Evolutionary conservation across 2,888 invertebrate genomes (phyloP), one percentile per base, ranked within the genome.

Genomic region (Neelides folsomi): DNA sequence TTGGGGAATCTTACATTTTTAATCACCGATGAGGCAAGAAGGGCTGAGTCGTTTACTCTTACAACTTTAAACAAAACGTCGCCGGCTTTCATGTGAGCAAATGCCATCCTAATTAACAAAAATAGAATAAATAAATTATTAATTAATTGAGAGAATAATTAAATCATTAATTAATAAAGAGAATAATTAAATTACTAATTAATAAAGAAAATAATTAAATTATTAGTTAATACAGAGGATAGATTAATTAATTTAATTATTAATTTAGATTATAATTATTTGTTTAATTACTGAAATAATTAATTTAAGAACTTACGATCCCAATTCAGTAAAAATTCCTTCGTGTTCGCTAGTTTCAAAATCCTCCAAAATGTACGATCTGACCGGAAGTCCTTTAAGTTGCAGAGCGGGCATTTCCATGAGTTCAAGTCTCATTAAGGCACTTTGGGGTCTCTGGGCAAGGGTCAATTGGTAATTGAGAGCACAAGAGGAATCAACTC

Each of bases 51-150:
- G 39, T 63, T 65, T 40, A 62, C 56, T 37, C 65, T 54, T 34
- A 63, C 55, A 39, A 65, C 59, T 50, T 63, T 63, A 51, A 65
- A 65, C 46, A 65, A 55, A 16, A 59, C 63, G 55, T 65, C 65
- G 43, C 65, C 65, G 39, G 65, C 65, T 53, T 65, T 63, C 35
- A 65, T 44, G 52, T 65, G 63, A 15, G 59, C 63, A 51, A 56
- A 65, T 35, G 62, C 62, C 36, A 54, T 50, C 47, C 60, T 60
- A 52, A 20, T 5, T 5, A 3, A 7, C 3, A 7, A 27, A 27
- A 27, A 27, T 5, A 7, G 39, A 39, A 8, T 8, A 5, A 3
- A 5, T 39, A n/a, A 39, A 39, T n/a, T n/a, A n/a, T n/a, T n/a
- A n/a, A n/a, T n/a, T n/a, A n/a, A n/a, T n/a, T 15, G 16, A 12